Evolutionary conservation across 64 coral and sea anemone species (phyloP), one percentile per base, ranked within the genome.

Genomic region (Montipora cactus): DNA sequence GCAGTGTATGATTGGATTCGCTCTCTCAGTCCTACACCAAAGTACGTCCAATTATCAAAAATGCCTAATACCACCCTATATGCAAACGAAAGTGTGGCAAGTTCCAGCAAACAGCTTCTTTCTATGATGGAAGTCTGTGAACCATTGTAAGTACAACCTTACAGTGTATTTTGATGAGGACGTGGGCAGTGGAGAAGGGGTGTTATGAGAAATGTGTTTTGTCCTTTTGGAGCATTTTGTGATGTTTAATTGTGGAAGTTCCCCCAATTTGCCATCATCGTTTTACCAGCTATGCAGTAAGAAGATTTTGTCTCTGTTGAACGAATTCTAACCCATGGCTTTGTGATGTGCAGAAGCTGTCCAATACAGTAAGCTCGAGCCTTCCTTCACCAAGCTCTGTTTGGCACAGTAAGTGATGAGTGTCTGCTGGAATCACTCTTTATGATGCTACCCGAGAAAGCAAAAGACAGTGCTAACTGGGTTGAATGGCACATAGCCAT

Each of bases 381-480:
- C 10, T 62, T 58, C 18, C 25, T 83, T 5, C 81, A 83, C 21
- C 81, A 83, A 66, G 20, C 53, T 7, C 19, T 83, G 9, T 59
- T 83, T 83, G 81, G 49, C 11, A 22, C 49, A 4, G 81, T 83
- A 21, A 14, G 23, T 57, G 53, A 83, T 4, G 81, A 83, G 37
- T 83, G 81, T 20, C 20, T 59, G 4, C 23, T 83, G 55, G n/a
- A 83, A 10, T 62, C 81, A 0, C 66, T 64, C 13, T 3, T 64
- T 12, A 83, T 15, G n/a, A 5, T 83, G 53, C 81, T 83, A 8
- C 81, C 57, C 2, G 25, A 15, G 5, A 83, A 83, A 66, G 45
- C 57, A 22, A 8, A 57, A 83, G 8, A 61, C 64, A 5, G 5
- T 83, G 19, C 51, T 3, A 7, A 61, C 2, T 7, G 51, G n/a